These are phyloP conservation scores for Mustela nigripes DNA, from an alignment of 2,113 vertebrate species.

Conservation along the genomic window DNA sequence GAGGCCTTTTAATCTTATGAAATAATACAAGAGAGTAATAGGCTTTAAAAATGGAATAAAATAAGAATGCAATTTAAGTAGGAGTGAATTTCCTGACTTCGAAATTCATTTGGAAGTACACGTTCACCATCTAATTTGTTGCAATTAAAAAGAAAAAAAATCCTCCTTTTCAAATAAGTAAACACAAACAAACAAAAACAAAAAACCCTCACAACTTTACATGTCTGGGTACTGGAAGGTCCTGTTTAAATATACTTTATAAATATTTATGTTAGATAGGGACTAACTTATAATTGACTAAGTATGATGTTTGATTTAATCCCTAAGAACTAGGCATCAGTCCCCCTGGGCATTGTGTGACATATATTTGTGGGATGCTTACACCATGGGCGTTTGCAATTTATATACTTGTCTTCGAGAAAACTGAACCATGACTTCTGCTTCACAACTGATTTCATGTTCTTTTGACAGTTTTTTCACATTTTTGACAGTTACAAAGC, in stretches of 20 bases:
- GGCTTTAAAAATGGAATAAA: not conserved
- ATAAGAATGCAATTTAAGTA: not conserved
- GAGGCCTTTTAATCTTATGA: not conserved
- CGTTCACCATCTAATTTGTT: not conserved
- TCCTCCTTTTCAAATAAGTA: not conserved
- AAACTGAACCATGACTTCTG: not conserved
- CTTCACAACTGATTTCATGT: slow-evolving; percentile 32
- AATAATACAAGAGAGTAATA: not conserved
- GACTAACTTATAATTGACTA: not conserved
- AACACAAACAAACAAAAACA: not conserved
- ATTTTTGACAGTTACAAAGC: slow-evolving; percentile 49
- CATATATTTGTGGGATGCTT: not conserved
- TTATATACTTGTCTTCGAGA: slow-evolving; percentile 37
- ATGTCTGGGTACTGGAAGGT: not conserved
- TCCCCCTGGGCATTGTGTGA: not conserved
- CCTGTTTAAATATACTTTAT: not conserved
- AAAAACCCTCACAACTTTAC: not conserved
- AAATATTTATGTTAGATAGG: not conserved
- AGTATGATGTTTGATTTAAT: not conserved
- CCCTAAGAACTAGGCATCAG: not conserved
- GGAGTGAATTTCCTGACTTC: not conserved
- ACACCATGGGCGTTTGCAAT: not conserved
- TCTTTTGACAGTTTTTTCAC: slow-evolving; percentile 13
- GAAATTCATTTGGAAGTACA: not conserved
- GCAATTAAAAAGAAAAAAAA: not conserved